Conservation (phyloP, 2,888 invertebrate genomes). For the Troides aeacus region DNA sequence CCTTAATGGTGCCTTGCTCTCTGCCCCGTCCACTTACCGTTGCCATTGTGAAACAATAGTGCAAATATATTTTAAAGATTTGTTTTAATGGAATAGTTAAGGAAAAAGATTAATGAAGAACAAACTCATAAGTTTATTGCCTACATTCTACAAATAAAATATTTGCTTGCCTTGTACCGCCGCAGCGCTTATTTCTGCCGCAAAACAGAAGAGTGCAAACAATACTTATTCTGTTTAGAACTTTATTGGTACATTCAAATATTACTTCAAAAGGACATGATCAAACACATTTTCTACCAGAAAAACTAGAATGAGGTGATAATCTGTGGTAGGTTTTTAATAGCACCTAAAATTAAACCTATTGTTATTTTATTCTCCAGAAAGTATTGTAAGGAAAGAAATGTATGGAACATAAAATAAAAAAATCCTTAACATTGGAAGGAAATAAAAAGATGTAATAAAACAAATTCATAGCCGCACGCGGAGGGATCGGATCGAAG, state of each 20-base stretch:
- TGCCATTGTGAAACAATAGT: neutral
- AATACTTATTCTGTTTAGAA: no score
- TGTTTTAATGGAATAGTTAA: neutral
- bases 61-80: neutral
- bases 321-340: no score
- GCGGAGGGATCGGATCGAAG: slow-evolving; percentile 10
- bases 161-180: neutral
- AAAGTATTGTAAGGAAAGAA: neutral
- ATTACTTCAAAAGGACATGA: no score
- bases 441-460: slow-evolving; percentile 12
- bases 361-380: no score
- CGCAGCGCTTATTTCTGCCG: no score
- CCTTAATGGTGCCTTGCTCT: slow-evolving; percentile 17
- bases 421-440: neutral
- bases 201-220: no score
- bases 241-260: no score
- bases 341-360: no score
- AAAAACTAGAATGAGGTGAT: no score
- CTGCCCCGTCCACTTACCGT: slow-evolving; percentile 8
- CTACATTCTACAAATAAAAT: neutral
- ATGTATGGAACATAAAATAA: neutral
- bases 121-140: neutral
- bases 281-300: no score
- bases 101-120: neutral
- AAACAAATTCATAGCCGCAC: slow-evolving; percentile 11